Percentiles rank a stretch among this genome's conserved stretches.
phyloP scores from a whole-genome alignment of 2,113 vertebrate species.

The Saccopteryx leptura region DNA sequence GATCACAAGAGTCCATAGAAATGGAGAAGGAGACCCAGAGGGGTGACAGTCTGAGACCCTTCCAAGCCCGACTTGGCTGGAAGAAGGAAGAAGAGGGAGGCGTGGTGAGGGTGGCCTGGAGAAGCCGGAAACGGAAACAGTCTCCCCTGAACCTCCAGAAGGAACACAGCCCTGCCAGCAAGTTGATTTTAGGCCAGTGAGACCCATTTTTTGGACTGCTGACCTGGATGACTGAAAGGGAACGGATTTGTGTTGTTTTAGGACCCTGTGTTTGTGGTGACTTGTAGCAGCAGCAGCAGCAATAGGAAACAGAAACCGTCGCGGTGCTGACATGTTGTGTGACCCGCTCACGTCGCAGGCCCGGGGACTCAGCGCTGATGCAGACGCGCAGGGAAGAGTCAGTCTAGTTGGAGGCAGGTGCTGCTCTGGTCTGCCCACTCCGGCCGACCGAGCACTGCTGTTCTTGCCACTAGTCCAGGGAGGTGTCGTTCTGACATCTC shows the following conservation, averaged over 20 bases:
- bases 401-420: background rate
- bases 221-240: background rate
- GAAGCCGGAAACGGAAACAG: background rate
- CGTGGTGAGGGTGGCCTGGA: no score
- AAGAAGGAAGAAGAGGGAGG: background rate
- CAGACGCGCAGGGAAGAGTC: background rate
- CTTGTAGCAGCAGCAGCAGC: background rate
- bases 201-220: background rate
- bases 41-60: no score
- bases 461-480: background rate
- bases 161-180: background rate
- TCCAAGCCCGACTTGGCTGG: background rate
- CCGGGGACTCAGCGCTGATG: no score
- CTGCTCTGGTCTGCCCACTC: no score
- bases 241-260: background rate
- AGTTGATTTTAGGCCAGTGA: background rate
- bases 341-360: accelerated
- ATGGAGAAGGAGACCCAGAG: background rate
- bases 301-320: accelerated
- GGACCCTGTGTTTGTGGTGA: background rate
- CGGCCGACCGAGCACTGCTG: background rate
- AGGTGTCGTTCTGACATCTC: background rate
- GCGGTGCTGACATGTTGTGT: background rate
- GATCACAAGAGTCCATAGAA: background rate
- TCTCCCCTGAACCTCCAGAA: background rate